Conservation (phyloP, 2,888 invertebrate species). For the Dynastes grantii region DNA sequence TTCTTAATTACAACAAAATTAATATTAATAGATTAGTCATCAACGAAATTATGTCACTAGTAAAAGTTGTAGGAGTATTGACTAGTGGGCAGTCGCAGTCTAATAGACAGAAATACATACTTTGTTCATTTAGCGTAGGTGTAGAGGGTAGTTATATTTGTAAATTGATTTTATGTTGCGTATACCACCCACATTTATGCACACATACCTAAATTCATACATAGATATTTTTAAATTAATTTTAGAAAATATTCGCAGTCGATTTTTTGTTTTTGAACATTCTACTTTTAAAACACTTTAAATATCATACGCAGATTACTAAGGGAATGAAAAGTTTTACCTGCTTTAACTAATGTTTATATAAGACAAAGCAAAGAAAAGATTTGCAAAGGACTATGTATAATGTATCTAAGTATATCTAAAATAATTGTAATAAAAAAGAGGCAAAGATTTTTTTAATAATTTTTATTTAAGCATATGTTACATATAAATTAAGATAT, state of each 20-base stretch:
- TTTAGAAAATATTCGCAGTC: too few relatives aligned
- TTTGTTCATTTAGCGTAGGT: not conserved
- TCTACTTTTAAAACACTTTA: too few relatives aligned
- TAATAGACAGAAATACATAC: not conserved
- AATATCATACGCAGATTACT: too few relatives aligned
- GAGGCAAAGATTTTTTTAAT: slow-evolving; percentile 2
- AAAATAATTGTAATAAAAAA: slow-evolving; percentile 13
- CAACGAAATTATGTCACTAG: too few relatives aligned
- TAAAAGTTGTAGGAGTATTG: too few relatives aligned
- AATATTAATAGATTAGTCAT: too few relatives aligned
- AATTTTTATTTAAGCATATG: slow-evolving; percentile 38
- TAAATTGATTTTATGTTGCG: not conserved
- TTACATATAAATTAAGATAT: slow-evolving; percentile 27
- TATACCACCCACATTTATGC: not conserved
- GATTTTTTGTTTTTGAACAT: too few relatives aligned
- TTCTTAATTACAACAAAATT: too few relatives aligned
- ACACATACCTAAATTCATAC: too few relatives aligned
- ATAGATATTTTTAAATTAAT: too few relatives aligned
- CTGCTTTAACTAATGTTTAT: too few relatives aligned
- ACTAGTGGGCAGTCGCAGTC: not conserved
- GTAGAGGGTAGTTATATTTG: not conserved
- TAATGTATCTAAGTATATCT: not conserved
- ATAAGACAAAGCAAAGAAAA: not conserved
- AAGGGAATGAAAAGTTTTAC: too few relatives aligned
- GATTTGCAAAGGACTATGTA: not conserved